Base-by-base conservation (phyloP, 92 coral and sea anemone genomes). In the Palythoa heliodiscus region DNA sequence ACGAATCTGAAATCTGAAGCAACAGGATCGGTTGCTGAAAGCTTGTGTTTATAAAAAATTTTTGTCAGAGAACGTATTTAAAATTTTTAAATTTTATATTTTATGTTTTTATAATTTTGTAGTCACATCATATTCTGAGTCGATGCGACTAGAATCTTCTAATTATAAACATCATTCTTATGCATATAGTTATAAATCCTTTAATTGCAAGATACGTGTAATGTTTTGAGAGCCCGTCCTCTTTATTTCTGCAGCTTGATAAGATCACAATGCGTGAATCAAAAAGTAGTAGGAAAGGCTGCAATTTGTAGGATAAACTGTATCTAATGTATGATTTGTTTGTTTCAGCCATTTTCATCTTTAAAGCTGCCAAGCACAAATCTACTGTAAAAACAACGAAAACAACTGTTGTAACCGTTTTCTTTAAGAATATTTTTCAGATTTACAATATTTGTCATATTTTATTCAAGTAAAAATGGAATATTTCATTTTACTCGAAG, bases 401-500 rank as follows among this genome's bases (percentile, higher is more conserved):
- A 50, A 57, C 23, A 22, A 64, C n/a, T 80, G 84, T 80, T 80
- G 71, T 80, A 40, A 48, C 74, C 43, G 17, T 80, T 79, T 66
- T 64, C 73, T 80, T 70, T 64, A 64, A 80, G 60, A 80, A 64
- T 63, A 80, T 80, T 80, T 80, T 64, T 52, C 84, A 80, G 74
- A 66, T 64, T 80, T 80, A 80, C 84, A 43, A 80, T 80, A 64
- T 80, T 80, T 80, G 84, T 80, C 84, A 29, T 80, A 80, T 80
- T 80, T 80, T 80, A 80, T 80, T 80, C 84, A 80, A 47, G 84
- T 80, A 58, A 64, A 43, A 80, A 52, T 80, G 84, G 39, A 80
- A 80, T 80, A 61, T 80, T 80, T 80, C 84, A 80, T 80, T 80
- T 80, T 80, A 80, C 84, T 80, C 61, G 84, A 66, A 80, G 64